phyloP scores from a whole-genome alignment of 2,113 vertebrate species.

The Labrus mixtus region DNA sequence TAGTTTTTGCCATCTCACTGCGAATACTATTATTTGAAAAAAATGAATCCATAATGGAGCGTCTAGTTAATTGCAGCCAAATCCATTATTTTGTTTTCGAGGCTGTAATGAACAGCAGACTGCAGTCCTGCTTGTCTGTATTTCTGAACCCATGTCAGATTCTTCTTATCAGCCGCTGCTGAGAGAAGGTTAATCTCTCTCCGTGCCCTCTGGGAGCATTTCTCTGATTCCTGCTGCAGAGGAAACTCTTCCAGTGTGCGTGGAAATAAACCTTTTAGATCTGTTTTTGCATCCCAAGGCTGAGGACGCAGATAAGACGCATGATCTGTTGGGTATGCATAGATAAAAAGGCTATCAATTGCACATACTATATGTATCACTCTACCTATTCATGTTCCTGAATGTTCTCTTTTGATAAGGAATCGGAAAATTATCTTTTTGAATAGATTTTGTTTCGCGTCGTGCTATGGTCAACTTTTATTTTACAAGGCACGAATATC shows the following conservation, averaged over 20 bases:
- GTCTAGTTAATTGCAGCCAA: no score
- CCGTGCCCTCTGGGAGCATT: slow-evolving; percentile 40
- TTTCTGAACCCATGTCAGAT: slow-evolving; percentile 8
- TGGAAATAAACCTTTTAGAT: slow-evolving; percentile 34
- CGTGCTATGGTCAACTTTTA: no score
- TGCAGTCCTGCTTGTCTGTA: neutral
- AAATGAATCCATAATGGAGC: no score
- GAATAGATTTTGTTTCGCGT: no score
- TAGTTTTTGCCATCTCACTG: no score
- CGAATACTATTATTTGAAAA: no score
- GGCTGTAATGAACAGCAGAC: neutral
- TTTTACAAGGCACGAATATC: no score
- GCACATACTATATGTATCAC: slow-evolving; percentile 24
- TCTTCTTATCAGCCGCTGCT: slow-evolving; percentile 21
- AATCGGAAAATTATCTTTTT: neutral
- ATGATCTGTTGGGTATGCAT: slow-evolving; percentile 4
- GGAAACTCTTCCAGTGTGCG: slow-evolving; percentile 12
- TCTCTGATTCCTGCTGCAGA: slow-evolving; percentile 36
- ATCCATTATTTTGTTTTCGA: no score
- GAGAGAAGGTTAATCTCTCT: slow-evolving; percentile 12
- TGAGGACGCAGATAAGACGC: slow-evolving; percentile 33
- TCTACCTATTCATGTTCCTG: slow-evolving; percentile 16
- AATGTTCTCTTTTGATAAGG: slow-evolving; percentile 11
- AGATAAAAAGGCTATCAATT: slow-evolving; percentile 21
- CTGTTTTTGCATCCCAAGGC: slow-evolving; percentile 14